phyloP scores from a whole-genome alignment of 2,888 invertebrate species.

The Tanytarsus gracilentus region DNA sequence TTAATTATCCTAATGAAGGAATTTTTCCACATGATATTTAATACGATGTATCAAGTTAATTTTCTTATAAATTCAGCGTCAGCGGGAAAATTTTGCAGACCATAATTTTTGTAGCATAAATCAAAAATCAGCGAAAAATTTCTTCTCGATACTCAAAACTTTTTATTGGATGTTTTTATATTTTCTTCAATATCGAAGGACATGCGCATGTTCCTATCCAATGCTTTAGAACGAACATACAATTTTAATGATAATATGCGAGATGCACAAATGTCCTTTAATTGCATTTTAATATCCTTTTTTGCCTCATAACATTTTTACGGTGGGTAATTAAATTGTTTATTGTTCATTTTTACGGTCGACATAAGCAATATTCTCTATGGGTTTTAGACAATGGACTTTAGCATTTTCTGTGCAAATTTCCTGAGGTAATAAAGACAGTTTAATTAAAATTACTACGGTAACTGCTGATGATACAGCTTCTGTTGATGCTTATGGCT shows the following conservation, averaged over 20 bases:
- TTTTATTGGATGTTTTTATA: slow-evolving; percentile 10
- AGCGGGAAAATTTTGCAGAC: too few species aligned
- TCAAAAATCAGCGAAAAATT: not conserved
- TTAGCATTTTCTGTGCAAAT: not conserved
- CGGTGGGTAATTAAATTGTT: slow-evolving; percentile 24
- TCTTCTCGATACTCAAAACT: not conserved
- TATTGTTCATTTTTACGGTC: slow-evolving; percentile 9
- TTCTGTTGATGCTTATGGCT: not conserved
- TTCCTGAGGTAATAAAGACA: slow-evolving; percentile 22
- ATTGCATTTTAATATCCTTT: slow-evolving; percentile 26
- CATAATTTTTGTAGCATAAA: too few species aligned
- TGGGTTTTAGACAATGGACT: not conserved
- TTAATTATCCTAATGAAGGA: too few species aligned
- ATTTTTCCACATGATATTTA: too few species aligned
- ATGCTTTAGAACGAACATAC: not conserved
- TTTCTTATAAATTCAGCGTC: too few species aligned
- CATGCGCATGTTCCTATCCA: not conserved
- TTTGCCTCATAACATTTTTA: slow-evolving; percentile 25
- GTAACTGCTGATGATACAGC: too few species aligned
- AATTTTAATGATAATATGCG: slow-evolving; percentile 7
- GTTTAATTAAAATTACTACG: slow-evolving; percentile 28
- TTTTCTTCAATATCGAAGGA: slow-evolving; percentile 4
- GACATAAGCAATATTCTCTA: not conserved
- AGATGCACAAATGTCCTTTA: slow-evolving; percentile 19
- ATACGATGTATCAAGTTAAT: too few species aligned